Evolutionary conservation across 2,113 vertebrate species (phyloP).

Genomic region (Myrmecophaga tridactyla): DNA sequence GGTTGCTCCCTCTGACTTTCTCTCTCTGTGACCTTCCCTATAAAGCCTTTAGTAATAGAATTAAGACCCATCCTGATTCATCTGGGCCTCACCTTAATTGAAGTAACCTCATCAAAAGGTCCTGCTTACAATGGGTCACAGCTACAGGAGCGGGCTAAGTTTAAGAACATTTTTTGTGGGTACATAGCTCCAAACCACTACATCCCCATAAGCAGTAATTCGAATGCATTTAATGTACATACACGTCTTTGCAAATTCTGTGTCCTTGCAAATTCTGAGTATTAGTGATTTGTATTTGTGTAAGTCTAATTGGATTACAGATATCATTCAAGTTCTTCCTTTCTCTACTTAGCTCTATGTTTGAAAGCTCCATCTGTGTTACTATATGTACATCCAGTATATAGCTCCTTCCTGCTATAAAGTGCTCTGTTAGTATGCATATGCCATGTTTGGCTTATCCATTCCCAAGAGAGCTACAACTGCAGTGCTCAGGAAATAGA

Average conservation of each 20-base stretch:
- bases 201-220: background rate
- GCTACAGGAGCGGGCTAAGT: too few species aligned
- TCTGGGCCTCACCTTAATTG: too few species aligned
- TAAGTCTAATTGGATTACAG: background rate
- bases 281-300: background rate
- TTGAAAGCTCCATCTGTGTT: background rate
- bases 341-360: background rate
- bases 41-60: too few species aligned
- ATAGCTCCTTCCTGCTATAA: background rate
- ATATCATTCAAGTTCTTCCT: background rate
- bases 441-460: background rate
- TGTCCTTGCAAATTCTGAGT: too few species aligned
- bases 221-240: background rate
- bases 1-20: too few species aligned
- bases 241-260: background rate
- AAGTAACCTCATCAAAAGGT: too few species aligned
- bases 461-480: background rate
- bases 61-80: too few species aligned
- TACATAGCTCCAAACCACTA: too few species aligned
- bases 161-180: too few species aligned
- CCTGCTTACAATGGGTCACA: too few species aligned
- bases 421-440: background rate
- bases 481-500: background rate
- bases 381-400: rapidly evolving
- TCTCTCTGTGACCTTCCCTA: too few species aligned